Evolutionary conservation across 2,797 vertebrate genomes (phyloP).

Genomic region (Craterocephalus amniculus): DNA sequence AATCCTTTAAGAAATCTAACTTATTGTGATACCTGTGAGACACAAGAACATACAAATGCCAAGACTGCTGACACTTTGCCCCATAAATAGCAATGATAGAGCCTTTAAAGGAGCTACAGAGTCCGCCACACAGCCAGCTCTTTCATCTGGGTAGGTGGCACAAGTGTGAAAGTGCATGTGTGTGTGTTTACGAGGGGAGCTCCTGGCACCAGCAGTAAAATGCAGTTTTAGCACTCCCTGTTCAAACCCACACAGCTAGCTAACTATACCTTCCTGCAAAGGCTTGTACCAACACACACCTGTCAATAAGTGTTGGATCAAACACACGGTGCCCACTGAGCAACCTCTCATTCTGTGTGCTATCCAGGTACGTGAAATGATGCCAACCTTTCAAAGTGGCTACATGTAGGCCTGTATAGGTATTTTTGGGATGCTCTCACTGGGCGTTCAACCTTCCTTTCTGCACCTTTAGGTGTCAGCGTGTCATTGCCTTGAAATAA

Average conservation of each 20-base stretch:
- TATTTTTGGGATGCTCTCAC: not conserved
- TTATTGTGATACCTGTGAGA: conserved; percentile 14
- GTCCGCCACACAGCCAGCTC: conserved; percentile 39
- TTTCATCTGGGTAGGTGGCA: conserved; percentile 65
- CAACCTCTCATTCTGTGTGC: conserved; percentile 12
- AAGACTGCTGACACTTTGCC: conserved; percentile 44
- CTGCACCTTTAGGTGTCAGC: not conserved
- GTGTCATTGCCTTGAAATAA: not conserved
- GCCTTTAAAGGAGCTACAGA: conserved; percentile 40
- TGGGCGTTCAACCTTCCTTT: not conserved
- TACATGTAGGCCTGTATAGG: too few species aligned
- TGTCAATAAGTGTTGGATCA: conserved; percentile 59
- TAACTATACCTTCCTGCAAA: conserved; percentile 41
- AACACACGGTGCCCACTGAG: conserved; percentile 37
- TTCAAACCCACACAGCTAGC: conserved; percentile 45
- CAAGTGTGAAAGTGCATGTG: conserved; percentile 28
- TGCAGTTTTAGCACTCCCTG: conserved; percentile 46
- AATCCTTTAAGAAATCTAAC: conserved; percentile 6
- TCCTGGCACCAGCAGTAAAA: conserved; percentile 51
- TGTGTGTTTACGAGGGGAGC: conserved; percentile 39
- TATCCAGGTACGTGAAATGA: conserved; percentile 16
- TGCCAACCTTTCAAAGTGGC: conserved; percentile 2
- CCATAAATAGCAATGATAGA: conserved; percentile 67
- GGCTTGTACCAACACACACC: conserved; percentile 52
- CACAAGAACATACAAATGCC: not conserved